Percentiles rank a stretch among this genome's conserved stretches.
Conservation (phyloP, 2,888 invertebrate species). For the Anoplius nigerrimus region DNA sequence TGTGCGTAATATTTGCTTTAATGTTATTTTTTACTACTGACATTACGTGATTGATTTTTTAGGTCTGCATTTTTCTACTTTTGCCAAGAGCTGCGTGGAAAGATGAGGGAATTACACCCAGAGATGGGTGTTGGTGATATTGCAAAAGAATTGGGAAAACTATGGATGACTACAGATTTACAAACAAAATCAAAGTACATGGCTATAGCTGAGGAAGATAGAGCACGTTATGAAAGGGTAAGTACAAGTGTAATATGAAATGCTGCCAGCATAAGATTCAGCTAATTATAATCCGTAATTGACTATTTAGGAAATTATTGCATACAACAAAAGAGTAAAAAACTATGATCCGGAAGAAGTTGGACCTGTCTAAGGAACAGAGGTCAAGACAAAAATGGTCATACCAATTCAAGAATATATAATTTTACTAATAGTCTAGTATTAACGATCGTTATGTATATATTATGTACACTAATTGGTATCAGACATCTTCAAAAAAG, state of each 20-base stretch:
- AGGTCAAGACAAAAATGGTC: constrained; percentile 30
- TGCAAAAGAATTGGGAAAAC: constrained; percentile 95
- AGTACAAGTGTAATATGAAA: constrained; percentile 66
- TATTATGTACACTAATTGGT: constrained; percentile 56
- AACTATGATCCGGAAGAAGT: constrained; percentile 56
- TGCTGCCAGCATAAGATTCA: not conserved
- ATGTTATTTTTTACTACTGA: not conserved
- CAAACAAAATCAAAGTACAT: constrained; percentile 93
- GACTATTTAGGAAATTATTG: constrained; percentile 51
- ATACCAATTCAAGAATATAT: constrained; percentile 41
- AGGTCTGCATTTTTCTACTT: constrained; percentile 99
- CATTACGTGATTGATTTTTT: constrained; percentile 5
- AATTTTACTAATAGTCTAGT: constrained; percentile 56
- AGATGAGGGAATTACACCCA: constrained; percentile 94
- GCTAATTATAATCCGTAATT: not conserved
- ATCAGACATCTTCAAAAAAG: constrained; percentile 16
- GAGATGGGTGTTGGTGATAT: constrained; percentile 97
- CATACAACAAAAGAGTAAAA: constrained; percentile 58
- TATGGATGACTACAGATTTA: constrained; percentile 93
- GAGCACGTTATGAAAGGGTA: constrained; percentile 96
- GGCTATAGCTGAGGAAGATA: constrained; percentile 94
- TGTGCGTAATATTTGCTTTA: constrained; percentile 36
- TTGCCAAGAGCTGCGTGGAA: constrained; percentile 97
- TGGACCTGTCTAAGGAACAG: constrained; percentile 51
- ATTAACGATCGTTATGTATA: constrained; percentile 54